Base-by-base conservation (phyloP, 2,888 invertebrate species). In the Alloscopus bannaensis region DNA sequence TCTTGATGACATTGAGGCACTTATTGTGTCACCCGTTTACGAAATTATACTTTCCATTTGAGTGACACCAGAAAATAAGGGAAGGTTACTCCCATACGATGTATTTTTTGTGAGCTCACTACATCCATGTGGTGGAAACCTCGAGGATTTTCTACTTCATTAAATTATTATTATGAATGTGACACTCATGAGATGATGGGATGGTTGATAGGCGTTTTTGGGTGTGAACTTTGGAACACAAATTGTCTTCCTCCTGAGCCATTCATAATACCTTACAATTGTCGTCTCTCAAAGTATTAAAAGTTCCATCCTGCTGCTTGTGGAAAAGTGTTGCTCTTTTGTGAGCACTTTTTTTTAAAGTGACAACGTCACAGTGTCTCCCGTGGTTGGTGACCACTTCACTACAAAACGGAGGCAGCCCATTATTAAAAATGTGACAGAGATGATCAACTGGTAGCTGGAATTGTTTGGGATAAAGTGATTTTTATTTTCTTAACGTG, bases 111-210 rank as follows among this genome's bases (percentile, higher is more conserved):
- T 13, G 36, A 36, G 8, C 36, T 36, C 36, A 36, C 36, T 36
- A 36, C 8, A 6, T 6, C 6, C 13, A 36, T 36, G 13, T 13
- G n/a, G n/a, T 8, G 36, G 6, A 36, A n/a, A n/a, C 3, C 18
- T 13, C 18, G 47, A 57, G 72, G 72, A 73, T 66, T 72, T 72
- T 73, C 66, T 65, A 18, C 73, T 59, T 73, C 73, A 73, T 65
- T 73, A 73, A 73, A 73, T 73, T 73, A 73, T 73, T 73, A 73
- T 73, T 73, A 73, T 73, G 55, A 65, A 64, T 36, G 50, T 65
- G 65, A 65, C 72, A 73, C 65, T 73, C 64, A 73, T 73, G 72
- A 73, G 72, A 65, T 73, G 72, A 73, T 73, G 72, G 72, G 64
- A 73, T 65, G 66, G 73, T 66, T 65, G 65, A 66, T 66, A 66